Percentiles rank a stretch among this genome's conserved stretches.
phyloP scores from a whole-genome alignment of 1,140 invertebrate genomes.

The Eriosoma lanigerum region DNA sequence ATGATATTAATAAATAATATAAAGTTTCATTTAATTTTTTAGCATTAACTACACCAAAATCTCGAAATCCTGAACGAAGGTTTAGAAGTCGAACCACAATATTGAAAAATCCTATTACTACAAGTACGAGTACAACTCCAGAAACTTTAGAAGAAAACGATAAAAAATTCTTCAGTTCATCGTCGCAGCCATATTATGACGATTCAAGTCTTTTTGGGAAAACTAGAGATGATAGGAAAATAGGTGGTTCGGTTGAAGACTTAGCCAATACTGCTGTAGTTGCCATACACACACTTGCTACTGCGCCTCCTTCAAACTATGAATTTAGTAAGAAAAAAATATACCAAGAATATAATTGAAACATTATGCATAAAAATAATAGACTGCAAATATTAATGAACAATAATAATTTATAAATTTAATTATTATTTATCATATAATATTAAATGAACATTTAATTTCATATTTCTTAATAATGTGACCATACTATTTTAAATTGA shows the following conservation, averaged over 20 bases:
- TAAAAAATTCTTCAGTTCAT: slow-evolving; percentile 14
- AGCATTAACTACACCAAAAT: slow-evolving; percentile 11
- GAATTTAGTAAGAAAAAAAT: slow-evolving; percentile 14
- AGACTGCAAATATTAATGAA: too few species aligned
- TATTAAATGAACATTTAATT: too few species aligned
- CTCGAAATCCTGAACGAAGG: slow-evolving; percentile 27
- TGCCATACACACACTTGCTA: slow-evolving; percentile 57
- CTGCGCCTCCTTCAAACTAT: slow-evolving; percentile 53
- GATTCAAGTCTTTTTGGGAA: slow-evolving; percentile 33
- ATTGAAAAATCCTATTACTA: background rate
- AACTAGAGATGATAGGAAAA: slow-evolving; percentile 37
- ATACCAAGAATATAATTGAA: too few species aligned
- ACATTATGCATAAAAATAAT: too few species aligned
- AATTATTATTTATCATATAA: too few species aligned
- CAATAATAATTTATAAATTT: too few species aligned
- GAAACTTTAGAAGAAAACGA: slow-evolving; percentile 13
- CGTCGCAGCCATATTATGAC: slow-evolving; percentile 18
- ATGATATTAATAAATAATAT: too few species aligned
- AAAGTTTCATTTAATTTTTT: background rate
- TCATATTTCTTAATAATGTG: too few species aligned
- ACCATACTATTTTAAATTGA: too few species aligned
- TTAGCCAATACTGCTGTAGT: slow-evolving; percentile 56
- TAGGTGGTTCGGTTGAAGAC: slow-evolving; percentile 52
- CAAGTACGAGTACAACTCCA: slow-evolving; percentile 21
- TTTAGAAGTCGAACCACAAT: slow-evolving; percentile 15